Evolutionary conservation across 2,797 vertebrate genomes (phyloP), one percentile per base, ranked within the genome.

Genomic region (Thripadectes ignobilis): DNA sequence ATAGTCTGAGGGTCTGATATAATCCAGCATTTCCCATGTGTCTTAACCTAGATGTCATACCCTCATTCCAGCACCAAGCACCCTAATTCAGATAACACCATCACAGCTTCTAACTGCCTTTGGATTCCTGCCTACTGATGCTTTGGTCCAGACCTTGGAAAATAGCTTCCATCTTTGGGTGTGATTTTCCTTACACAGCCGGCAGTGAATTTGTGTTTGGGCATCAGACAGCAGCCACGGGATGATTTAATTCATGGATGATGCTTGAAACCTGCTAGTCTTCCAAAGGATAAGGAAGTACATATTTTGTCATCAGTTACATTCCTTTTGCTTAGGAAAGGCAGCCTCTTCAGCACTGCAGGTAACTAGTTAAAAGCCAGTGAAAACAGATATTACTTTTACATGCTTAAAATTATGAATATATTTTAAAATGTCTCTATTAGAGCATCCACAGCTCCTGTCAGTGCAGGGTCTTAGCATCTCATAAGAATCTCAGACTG

Each of bases 41-140:
- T 38, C 27, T 61, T 51, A 65, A 48, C 29, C 24, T 38, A 21
- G 22, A 9, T 61, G 45, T 49, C 27, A 11, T 79, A 32, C 18
- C 29, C 22, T 81, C 11, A 4, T 61, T 49, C 32, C 43, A 34
- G 2, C 0, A 1, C 57, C 32, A 5, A 4, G 12, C 30, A 13
- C 7, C 3, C 22, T 4, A 16, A 18, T 32, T 43, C 29, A 45
- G 48, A 7, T 61, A 51, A 34, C 18, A 9, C 32, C 14, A 4
- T 69, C 22, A 1, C n/a, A 1, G 1, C 46, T 62, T 51, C 54
- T 39, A 5, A 26, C 36, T 76, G 36, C 55, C 19, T 62, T 61
- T 69, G 77, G 3, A 8, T 57, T 85, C 73, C 52, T n/a, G 68
- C 61, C 14, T 71, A 6, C 20, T 23, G 32, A 14, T 4, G 7